Evolutionary conservation across 2,113 vertebrate genomes (phyloP), one percentile per base, ranked within the genome.

Genomic region (Stegostoma tigrinum): DNA sequence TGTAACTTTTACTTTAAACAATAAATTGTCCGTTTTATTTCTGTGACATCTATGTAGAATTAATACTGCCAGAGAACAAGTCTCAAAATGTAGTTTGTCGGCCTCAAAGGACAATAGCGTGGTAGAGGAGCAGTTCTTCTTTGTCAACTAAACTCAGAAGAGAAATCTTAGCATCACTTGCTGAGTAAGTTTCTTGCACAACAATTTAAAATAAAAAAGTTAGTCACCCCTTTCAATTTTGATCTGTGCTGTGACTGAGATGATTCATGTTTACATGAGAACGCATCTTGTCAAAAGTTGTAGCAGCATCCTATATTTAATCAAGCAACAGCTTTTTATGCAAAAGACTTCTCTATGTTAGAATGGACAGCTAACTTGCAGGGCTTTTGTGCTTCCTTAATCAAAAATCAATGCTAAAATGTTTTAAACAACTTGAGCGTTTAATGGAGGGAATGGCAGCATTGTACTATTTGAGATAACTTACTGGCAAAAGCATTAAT

Each of bases 391-490:
- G n/a, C 38, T 61, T 67, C 34, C n/a, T 93, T n/a, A 66, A 93
- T 93, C 66, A 34, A 66, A 93, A 93, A 93, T 93, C 61, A 66
- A 93, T 93, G n/a, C n/a, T 66, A 38, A 34, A 61, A 64, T n/a
- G 52, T 90, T 90, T 61, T 61, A 55, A 90, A 30, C 87, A 90
- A 90, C 52, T 90, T 90, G 23, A 89, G 30, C 23, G 48, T 15
- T 30, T 48, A 89, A 45, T 23, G 27, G 45, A 89, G 86, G 30
- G 86, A 89, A 5, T 89, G 48, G 24, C 45, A 89, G 30, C 27
- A 55, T 45, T 0, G 48, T 17, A 89, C 10, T n/a, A 14, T 10
- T 90, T 34, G 52, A 61, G 27, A 27, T 61, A 83, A 42, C 80
- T 19, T 83, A 55, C 52, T 34, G 24, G 23, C 10, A 87, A 87